A percentile compares a stretch with the other conserved stretches of the same genome.
phyloP scores from a whole-genome alignment of 2,797 vertebrate species.

The Chlorospingus flavigularis region DNA sequence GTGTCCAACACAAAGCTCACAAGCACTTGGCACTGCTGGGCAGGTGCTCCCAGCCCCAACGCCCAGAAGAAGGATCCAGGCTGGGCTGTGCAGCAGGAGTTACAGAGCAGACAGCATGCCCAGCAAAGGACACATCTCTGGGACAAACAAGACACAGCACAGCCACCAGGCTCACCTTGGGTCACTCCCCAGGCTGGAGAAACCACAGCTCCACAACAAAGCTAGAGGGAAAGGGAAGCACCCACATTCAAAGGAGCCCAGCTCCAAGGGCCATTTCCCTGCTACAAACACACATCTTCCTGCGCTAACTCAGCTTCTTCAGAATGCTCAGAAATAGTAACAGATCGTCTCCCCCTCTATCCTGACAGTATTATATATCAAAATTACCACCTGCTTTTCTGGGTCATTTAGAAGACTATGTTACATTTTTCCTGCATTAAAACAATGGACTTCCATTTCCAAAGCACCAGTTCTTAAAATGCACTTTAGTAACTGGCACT shows the following conservation, averaged over 20 bases:
- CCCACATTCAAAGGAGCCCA: rapidly evolving
- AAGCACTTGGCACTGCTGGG: rapidly evolving
- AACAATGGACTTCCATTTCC: not conserved
- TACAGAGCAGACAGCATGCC: not conserved
- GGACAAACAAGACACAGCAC: not conserved
- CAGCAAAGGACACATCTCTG: not conserved
- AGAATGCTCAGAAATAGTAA: not conserved
- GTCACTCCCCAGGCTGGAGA: not conserved
- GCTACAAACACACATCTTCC: not conserved
- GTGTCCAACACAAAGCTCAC: rapidly evolving
- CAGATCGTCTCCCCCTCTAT: not conserved
- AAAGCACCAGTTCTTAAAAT: not conserved
- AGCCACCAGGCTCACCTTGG: not conserved
- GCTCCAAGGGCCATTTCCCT: not conserved
- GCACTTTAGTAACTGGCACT: not conserved
- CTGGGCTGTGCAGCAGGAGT: rapidly evolving
- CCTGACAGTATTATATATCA: not conserved
- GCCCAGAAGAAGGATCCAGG: not conserved
- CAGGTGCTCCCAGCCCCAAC: not conserved
- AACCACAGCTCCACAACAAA: too few species aligned
- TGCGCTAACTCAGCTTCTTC: not conserved
- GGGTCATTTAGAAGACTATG: not conserved
- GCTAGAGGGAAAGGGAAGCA: not conserved
- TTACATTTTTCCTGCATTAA: not conserved
- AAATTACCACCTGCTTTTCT: not conserved